phyloP scores from a whole-genome alignment of 1,140 invertebrate genomes.

The Pseudomyrmex cubaensis region DNA sequence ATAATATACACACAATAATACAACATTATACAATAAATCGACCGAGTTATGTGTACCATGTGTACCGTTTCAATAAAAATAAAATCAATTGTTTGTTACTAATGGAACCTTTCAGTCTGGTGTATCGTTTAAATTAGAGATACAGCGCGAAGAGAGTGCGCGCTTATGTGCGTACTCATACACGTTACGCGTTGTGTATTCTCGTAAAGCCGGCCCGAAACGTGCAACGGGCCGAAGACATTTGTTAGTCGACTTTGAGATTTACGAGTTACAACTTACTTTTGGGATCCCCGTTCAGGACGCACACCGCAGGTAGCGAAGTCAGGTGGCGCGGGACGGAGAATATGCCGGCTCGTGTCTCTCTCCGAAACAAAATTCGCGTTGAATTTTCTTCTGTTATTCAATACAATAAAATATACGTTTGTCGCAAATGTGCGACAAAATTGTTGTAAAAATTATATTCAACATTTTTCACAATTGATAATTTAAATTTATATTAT shows the following conservation, averaged over 20 bases:
- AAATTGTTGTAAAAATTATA: conserved; percentile 6
- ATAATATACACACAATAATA: background rate
- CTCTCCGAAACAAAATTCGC: background rate
- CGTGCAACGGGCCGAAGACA: conserved; percentile 45
- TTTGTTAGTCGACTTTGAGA: conserved; percentile 61
- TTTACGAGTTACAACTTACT: conserved; percentile 70
- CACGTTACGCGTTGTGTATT: conserved; percentile 22
- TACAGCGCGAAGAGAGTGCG: background rate
- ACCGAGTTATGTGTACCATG: background rate
- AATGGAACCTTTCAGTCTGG: background rate
- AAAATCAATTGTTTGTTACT: conserved; percentile 26
- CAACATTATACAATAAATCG: background rate
- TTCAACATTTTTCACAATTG: conserved; percentile 20
- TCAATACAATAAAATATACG: too few species aligned
- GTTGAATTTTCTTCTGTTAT: too few species aligned
- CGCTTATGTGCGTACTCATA: background rate
- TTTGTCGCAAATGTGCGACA: too few species aligned
- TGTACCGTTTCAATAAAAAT: background rate
- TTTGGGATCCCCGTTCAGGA: conserved; percentile 43
- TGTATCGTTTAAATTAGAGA: conserved; percentile 23
- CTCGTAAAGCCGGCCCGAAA: conserved; percentile 35
- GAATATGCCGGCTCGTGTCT: background rate
- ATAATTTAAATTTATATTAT: too few species aligned
- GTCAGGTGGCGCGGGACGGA: conserved; percentile 52
- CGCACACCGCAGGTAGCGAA: conserved; percentile 62